Base-by-base conservation (phyloP, 1,140 invertebrate species). In the Coptotermes formosanus region DNA sequence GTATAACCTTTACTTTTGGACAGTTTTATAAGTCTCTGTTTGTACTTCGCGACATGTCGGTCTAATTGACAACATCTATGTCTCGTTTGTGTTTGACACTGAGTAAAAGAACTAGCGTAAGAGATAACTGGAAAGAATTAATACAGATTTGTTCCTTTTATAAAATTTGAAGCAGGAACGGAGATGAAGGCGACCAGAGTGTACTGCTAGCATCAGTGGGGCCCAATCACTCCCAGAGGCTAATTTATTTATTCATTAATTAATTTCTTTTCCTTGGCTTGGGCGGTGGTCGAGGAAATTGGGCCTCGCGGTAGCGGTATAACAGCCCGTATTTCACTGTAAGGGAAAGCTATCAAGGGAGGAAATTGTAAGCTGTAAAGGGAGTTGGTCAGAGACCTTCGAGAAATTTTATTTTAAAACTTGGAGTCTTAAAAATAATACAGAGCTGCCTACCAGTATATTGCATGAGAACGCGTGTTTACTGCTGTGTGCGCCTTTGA, bases 161-260 rank as follows among this genome's bases (percentile, higher is more conserved):
- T 38, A 30, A 30, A 8, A n/a, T 75, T 75, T n/a, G 64, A 25
- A 75, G n/a, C n/a, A 75, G n/a, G 64, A 75, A 75, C 25, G 64
- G 30, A 75, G 64, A 9, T 9, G 25, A n/a, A 30, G 25, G 25
- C 25, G 64, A 75, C 30, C 64, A 75, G 64, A n/a, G 64, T 75
- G n/a, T 75, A 75, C 52, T 4, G 14, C 16, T 21, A 21, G 52
- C 52, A 55, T 55, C 52, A 55, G n/a, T 75, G n/a, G 64, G 64
- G 25, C 7, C 64, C 64, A 75, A 75, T 75, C 64, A 30, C 64
- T 75, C 64, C 64, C 64, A 75, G 8, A 75, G 64, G 83, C 52
- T 84, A 84, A 84, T 84, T 84, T 84, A 84, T 84, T 84, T 84
- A 84, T 84, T 84, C 83, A 52, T 84, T 52, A 84, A 84, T 84